A percentile compares a stretch with the other conserved stretches of the same genome.
Conservation (phyloP, 2,113 vertebrate genomes). For the Saccopteryx leptura region DNA sequence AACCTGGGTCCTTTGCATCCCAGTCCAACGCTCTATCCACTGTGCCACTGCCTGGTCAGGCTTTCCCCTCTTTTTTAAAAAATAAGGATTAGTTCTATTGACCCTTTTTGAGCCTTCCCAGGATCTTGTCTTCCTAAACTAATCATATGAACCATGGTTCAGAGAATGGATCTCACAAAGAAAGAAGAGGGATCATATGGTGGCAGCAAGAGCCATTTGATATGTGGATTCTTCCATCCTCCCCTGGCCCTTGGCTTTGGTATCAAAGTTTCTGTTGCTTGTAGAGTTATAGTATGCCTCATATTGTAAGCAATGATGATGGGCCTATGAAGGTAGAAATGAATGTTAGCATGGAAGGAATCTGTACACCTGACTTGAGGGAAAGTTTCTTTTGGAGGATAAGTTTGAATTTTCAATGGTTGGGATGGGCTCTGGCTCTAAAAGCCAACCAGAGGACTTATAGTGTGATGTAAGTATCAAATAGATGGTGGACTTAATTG, state of each 20-base stretch:
- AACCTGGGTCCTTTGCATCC: no score
- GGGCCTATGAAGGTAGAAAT: not conserved
- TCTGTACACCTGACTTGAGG: fast-evolving
- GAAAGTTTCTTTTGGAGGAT: not conserved
- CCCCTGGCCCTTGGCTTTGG: not conserved
- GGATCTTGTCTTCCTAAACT: not conserved
- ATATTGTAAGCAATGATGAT: not conserved
- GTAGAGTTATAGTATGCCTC: not conserved
- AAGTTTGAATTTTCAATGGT: not conserved
- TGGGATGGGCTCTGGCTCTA: not conserved
- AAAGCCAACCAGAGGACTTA: not conserved
- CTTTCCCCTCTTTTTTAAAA: not conserved
- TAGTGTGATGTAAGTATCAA: no score
- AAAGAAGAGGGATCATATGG: no score
- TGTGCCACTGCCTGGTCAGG: no score
- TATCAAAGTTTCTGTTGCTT: not conserved
- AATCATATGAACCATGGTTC: not conserved
- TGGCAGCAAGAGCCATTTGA: not conserved
- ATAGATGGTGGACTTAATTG: not conserved
- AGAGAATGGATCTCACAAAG: not conserved
- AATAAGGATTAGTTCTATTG: not conserved
- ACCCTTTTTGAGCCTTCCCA: not conserved
- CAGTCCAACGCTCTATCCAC: no score
- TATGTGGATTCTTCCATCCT: not conserved
- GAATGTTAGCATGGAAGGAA: not conserved